A percentile compares a stretch with the other conserved stretches of the same genome.
phyloP scores from a whole-genome alignment of 2,888 invertebrate species.

The Mellilla xanthometata region DNA sequence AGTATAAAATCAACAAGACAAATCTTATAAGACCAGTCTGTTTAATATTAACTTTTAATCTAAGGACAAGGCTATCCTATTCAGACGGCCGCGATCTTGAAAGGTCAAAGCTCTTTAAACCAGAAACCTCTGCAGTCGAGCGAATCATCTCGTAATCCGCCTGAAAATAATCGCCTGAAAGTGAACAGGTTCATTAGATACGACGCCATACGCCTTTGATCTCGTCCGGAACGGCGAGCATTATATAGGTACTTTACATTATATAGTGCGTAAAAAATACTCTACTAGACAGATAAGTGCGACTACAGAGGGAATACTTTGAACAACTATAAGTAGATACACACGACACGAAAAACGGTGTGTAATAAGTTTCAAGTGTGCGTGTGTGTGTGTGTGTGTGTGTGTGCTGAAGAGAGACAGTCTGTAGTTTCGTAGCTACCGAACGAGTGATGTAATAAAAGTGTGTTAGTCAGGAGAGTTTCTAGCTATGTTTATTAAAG shows the following conservation, averaged over 20 bases:
- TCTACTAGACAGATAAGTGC: neutral
- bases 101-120: slow-evolving; percentile 18
- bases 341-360: too few relatives aligned
- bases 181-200: slow-evolving; percentile 12
- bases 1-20: too few relatives aligned
- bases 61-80: slow-evolving; percentile 5
- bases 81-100: neutral
- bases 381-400: neutral
- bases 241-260: slow-evolving; percentile 1
- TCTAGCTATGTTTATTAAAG: too few relatives aligned
- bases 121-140: slow-evolving; percentile 10
- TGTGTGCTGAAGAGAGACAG: neutral
- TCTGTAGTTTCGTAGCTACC: too few relatives aligned
- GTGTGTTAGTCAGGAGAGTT: too few relatives aligned
- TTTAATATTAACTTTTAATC: too few relatives aligned
- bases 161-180: slow-evolving; percentile 13
- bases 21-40: too few relatives aligned
- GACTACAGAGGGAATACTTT: neutral
- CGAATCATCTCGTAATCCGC: slow-evolving; percentile 10
- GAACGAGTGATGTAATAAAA: too few relatives aligned
- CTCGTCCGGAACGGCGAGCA: slow-evolving; percentile 6
- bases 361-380: too few relatives aligned
- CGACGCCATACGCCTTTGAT: slow-evolving; percentile 15
- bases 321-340: neutral
- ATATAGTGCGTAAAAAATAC: slow-evolving; percentile 3